A percentile compares a stretch with the other conserved stretches of the same genome.
These are phyloP conservation scores for Poeciliopsis occidentalis DNA, from an alignment of 2,113 vertebrate species.

Conservation along the genomic window DNA sequence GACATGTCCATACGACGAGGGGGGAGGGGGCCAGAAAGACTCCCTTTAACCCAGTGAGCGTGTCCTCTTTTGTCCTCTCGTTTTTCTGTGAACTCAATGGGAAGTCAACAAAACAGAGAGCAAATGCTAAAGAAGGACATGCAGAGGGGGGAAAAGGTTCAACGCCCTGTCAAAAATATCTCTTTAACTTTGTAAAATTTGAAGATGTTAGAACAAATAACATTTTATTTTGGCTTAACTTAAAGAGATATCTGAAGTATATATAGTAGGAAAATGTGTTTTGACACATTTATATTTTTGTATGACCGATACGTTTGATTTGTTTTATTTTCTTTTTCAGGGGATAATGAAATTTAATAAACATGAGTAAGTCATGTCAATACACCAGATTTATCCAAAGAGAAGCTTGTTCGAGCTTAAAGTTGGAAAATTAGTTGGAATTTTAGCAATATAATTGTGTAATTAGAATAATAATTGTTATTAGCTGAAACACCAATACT, in stretches of 20 bases:
- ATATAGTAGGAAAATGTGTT: too few relatives aligned
- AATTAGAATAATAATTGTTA: too few relatives aligned
- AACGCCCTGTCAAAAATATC: neutral
- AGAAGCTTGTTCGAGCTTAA: too few relatives aligned
- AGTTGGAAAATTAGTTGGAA: too few relatives aligned
- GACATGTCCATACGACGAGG: conserved; percentile 37
- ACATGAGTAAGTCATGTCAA: too few relatives aligned
- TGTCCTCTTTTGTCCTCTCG: conserved; percentile 21
- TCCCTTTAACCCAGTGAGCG: conserved; percentile 28
- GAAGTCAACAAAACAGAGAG: conserved; percentile 20
- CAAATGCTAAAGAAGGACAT: conserved; percentile 23
- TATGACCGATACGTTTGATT: too few relatives aligned
- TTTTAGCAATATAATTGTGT: too few relatives aligned
- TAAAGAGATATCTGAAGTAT: neutral
- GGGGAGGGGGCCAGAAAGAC: conserved; percentile 34
- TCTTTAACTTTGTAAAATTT: neutral
- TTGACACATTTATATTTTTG: too few relatives aligned
- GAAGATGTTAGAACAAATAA: neutral
- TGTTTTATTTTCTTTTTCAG: too few relatives aligned
- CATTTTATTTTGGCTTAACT: neutral
- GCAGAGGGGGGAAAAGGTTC: conserved; percentile 12
- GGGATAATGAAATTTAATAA: too few relatives aligned
- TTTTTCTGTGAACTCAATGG: conserved; percentile 26
- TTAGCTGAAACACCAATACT: too few relatives aligned
- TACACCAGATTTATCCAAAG: too few relatives aligned